Evolutionary conservation across 1,140 invertebrate species (phyloP).

Genomic region (Diabrotica virgifera): DNA sequence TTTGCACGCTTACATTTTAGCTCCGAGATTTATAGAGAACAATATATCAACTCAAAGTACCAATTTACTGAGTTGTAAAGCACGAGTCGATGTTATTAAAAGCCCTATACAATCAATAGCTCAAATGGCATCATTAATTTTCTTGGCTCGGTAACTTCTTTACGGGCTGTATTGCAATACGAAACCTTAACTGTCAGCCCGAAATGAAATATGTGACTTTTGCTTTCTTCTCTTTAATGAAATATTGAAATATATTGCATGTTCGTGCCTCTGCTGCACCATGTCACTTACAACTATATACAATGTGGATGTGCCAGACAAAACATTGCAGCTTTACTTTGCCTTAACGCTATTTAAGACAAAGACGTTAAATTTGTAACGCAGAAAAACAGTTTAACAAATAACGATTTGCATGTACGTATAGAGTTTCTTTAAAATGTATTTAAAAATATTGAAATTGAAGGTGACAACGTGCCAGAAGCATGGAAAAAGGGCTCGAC

Average conservation of each 20-base stretch:
- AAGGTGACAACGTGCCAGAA: too few relatives aligned
- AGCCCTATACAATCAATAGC: conserved; percentile 37
- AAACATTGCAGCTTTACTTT: too few relatives aligned
- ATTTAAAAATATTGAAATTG: too few relatives aligned
- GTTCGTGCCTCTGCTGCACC: conserved; percentile 12
- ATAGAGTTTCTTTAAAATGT: too few relatives aligned
- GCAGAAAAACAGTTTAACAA: too few relatives aligned
- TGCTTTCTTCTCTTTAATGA: conserved; percentile 25
- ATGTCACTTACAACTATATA: conserved; percentile 10
- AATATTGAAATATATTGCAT: conserved; percentile 23
- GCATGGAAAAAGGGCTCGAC: too few relatives aligned
- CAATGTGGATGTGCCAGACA: neutral
- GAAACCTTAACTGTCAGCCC: conserved; percentile 26
- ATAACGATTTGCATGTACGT: too few relatives aligned
- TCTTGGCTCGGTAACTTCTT: conserved; percentile 33
- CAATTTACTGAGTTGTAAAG: conserved; percentile 40
- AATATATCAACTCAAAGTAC: conserved; percentile 37
- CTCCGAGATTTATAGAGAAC: conserved; percentile 35
- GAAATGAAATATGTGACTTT: conserved; percentile 32
- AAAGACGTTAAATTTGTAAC: too few relatives aligned
- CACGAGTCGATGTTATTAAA: conserved; percentile 39
- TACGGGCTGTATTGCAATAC: conserved; percentile 27
- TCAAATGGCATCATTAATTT: conserved; percentile 39
- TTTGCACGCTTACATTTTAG: conserved; percentile 37
- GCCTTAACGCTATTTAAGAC: too few relatives aligned